Evolutionary conservation across 2,888 invertebrate genomes (phyloP), one percentile per base, ranked within the genome.

Genomic region (Phortica magna): DNA sequence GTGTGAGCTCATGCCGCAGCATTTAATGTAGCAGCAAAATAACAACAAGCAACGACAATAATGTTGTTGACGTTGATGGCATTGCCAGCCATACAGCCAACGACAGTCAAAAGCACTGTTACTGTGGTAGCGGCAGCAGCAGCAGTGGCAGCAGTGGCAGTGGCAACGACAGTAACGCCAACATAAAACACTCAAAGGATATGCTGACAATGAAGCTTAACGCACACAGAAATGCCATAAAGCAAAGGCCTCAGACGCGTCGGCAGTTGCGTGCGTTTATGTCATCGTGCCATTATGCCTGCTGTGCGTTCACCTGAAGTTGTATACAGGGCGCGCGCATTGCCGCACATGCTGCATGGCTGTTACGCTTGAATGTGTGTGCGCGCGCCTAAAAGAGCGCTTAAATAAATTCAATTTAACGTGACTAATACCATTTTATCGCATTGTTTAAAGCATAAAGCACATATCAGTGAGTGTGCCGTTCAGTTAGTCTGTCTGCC

Each of bases 361-460:
- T 68, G n/a, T 22, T 19, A 19, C 48, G 42, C 12, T 68, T 67
- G 61, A 61, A 61, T 61, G 61, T 61, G 61, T 61, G 14, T 12
- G 9, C n/a, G 55, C 55, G 88, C 85, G 88, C 86, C 88, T 85
- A 88, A 88, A 84, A 84, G 88, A 84, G 82, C 84, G 88, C 88
- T 84, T 87, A 88, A 88, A 86, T 86, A 85, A 86, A 86, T 86
- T 86, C 88, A 87, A 86, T 88, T 86, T 88, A 88, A 87, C 86
- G 88, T 86, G 87, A 87, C 85, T 85, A 85, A 85, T 85, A 84
- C 85, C 85, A 84, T 87, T 85, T 85, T 85, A 85, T 85, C 85
- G 85, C 86, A 87, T 85, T 85, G 85, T 85, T 85, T 85, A 87
- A 85, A 85, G 86, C 86, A 87, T 83, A 83, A 85, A 83, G 77